phyloP scores from a whole-genome alignment of 2,113 vertebrate genomes.

The Dipodomys ordii region DNA sequence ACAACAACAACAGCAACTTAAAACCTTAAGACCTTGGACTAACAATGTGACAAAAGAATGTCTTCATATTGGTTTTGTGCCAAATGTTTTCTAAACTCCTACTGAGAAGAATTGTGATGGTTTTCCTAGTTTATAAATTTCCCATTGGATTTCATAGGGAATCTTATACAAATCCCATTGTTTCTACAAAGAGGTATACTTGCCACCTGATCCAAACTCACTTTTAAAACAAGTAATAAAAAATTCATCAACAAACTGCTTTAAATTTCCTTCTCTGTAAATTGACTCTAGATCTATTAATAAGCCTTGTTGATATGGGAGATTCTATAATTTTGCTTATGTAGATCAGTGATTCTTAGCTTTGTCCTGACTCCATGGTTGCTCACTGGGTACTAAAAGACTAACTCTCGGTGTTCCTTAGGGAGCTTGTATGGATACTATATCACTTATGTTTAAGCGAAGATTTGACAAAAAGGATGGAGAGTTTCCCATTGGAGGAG shows the following conservation, averaged over 20 bases:
- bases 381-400: not conserved
- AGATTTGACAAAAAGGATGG: not conserved
- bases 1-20: no score
- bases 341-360: not conserved
- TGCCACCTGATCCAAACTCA: not conserved
- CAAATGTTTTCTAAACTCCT: slow-evolving; percentile 24
- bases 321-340: slow-evolving; percentile 29
- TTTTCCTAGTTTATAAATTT: not conserved
- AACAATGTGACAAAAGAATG: not conserved
- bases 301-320: not conserved
- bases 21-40: not conserved
- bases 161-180: not conserved
- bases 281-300: no score
- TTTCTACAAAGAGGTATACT: not conserved
- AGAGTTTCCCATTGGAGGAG: not conserved
- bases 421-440: not conserved
- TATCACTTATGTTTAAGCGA: not conserved
- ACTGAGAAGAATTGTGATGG: not conserved
- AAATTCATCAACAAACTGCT: slow-evolving; percentile 19
- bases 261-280: no score
- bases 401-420: not conserved
- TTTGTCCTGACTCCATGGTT: not conserved
- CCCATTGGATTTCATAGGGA: not conserved
- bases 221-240: slow-evolving; percentile 43
- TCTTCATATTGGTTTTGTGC: not conserved